Base-by-base conservation (phyloP, 2,113 vertebrate species). In the Xyrauchen texanus region DNA sequence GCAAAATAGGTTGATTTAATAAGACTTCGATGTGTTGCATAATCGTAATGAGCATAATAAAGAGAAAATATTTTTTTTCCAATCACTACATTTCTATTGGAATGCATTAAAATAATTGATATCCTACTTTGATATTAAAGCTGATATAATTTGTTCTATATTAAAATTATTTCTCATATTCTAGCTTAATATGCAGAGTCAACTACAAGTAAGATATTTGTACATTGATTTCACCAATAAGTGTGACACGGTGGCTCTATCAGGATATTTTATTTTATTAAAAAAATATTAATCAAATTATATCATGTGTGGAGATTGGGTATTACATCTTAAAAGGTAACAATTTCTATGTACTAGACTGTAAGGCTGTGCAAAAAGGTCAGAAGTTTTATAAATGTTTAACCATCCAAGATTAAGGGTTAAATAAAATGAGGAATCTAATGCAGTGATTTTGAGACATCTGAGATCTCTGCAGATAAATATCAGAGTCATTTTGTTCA, bases 391-490 rank as follows among this genome's bases (percentile, higher is more conserved):
- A 34, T 34, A 34, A 34, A 34, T 46, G n/a, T 77, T 73, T 57
- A 74, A 72, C 82, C 53, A 49, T 57, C 9, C 5, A 47, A 80
- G 47, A 15, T 66, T 76, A 65, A 16, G 12, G 47, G 71, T 64
- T 66, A 63, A 53, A 71, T 45, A 83, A 84, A 81, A 83, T 86
- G 77, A 91, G 87, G 86, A 86, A 90, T 69, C 80, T 88, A 87
- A 86, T 88, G 82, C 81, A 78, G 87, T 90, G 87, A 88, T 79
- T 82, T 62, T 42, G 49, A 86, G 89, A 90, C 86, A 78, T 78
- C 70, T 80, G 88, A 90, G 90, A 88, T 89, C 88, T 88, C 86
- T 87, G 80, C 83, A 85, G 71, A 45, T 55, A n/a, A 12, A 75
- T 91, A 89, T 89, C 91, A 90, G 75, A 86, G 70, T 67, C 77